phyloP scores from a whole-genome alignment of 2,113 vertebrate genomes.

The Nansenia antarctica region DNA sequence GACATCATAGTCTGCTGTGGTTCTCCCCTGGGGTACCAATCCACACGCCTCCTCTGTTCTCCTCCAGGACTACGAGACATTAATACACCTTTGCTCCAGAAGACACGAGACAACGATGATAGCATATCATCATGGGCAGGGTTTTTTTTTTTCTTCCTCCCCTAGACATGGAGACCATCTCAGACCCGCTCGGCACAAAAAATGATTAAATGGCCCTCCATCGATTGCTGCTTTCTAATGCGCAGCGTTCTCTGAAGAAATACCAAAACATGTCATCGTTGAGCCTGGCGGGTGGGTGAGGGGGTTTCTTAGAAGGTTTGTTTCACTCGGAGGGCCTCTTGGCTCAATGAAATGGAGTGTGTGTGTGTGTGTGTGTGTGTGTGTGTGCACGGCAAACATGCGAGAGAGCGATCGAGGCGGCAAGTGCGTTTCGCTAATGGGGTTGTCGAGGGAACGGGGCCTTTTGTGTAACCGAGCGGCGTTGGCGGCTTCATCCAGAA shows the following conservation, averaged over 20 bases:
- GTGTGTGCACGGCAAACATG: slow-evolving; percentile 12
- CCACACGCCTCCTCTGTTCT: slow-evolving; percentile 36
- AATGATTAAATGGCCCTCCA: slow-evolving; percentile 66
- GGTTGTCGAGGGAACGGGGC: slow-evolving; percentile 38
- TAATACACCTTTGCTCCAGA: slow-evolving; percentile 50
- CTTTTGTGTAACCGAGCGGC: slow-evolving; percentile 46
- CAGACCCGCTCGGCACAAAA: slow-evolving; percentile 35
- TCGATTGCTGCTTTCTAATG: slow-evolving; percentile 68
- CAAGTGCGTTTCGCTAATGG: slow-evolving; percentile 29
- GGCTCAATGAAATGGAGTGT: slow-evolving; percentile 38
- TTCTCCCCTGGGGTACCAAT: slow-evolving; percentile 32
- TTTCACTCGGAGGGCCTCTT: slow-evolving; percentile 37
- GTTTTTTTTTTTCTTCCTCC: slow-evolving; percentile 21
- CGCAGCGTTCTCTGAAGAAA: slow-evolving; percentile 50
- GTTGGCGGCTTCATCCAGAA: slow-evolving; percentile 33
- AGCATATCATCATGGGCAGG: slow-evolving; percentile 1
- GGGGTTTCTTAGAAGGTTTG: slow-evolving; percentile 5
- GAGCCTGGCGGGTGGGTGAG: slow-evolving; percentile 32
- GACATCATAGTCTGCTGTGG: slow-evolving; percentile 41
- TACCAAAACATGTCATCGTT: slow-evolving; percentile 51
- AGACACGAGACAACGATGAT: neutral
- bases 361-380: neutral
- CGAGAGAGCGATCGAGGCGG: slow-evolving; percentile 18
- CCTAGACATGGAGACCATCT: slow-evolving; percentile 41
- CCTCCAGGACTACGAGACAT: slow-evolving; percentile 41